Evolutionary conservation across 2,888 invertebrate genomes (phyloP).

Genomic region (Malacosoma neustria): DNA sequence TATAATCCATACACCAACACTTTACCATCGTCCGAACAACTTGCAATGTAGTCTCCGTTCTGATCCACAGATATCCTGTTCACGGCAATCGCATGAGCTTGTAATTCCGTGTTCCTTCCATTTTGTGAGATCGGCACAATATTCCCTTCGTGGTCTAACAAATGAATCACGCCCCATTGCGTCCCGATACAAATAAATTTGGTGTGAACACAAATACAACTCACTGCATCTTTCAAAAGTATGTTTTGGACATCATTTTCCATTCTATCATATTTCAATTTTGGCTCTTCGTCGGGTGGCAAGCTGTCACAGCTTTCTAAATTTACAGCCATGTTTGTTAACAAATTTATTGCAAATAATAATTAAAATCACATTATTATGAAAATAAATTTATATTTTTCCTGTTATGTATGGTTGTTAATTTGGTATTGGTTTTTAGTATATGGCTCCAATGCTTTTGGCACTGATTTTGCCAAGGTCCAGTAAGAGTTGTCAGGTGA

Average conservation of each 20-base stretch:
- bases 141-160: conserved; percentile 95
- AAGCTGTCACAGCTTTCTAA: conserved; percentile 58
- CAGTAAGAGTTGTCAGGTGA: too few relatives aligned
- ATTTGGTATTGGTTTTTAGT: too few relatives aligned
- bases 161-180: conserved; percentile 91
- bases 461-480: too few relatives aligned
- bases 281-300: conserved; percentile 81
- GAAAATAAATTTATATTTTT: conserved; percentile 8
- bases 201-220: conserved; percentile 94
- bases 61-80: conserved; percentile 96
- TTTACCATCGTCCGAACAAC: conserved; percentile 93
- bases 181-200: conserved; percentile 97
- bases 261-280: conserved; percentile 92
- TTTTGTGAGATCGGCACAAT: conserved; percentile 71
- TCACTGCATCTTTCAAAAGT: conserved; percentile 86
- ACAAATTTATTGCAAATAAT: background rate
- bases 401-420: too few relatives aligned
- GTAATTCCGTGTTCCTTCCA: conserved; percentile 80
- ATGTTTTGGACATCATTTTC: conserved; percentile 91
- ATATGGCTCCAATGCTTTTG: too few relatives aligned
- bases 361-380: conserved; percentile 12
- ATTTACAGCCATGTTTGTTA: conserved; percentile 47
- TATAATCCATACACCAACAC: conserved; percentile 92
- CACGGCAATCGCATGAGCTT: conserved; percentile 91
- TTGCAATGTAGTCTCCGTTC: conserved; percentile 95